Percentiles rank a stretch among this genome's conserved stretches.
Conservation (phyloP, 1,140 invertebrate genomes). For the Ceratosolen solmsi region DNA sequence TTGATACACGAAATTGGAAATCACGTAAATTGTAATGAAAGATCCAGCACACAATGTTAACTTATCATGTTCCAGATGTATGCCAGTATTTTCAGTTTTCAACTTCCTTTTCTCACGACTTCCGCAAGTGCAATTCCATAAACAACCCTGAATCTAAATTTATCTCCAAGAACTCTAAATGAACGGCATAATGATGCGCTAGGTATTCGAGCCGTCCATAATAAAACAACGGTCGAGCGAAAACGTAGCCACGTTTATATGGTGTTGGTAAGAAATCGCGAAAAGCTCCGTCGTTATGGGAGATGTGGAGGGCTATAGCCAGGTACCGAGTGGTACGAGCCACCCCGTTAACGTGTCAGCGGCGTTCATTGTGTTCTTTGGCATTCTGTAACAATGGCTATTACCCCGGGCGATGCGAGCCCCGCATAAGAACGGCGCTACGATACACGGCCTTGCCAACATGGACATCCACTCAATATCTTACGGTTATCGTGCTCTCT, state of each 20-base stretch:
- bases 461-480: constrained; percentile 39
- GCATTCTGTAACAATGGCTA: constrained; percentile 39
- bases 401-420: neutral
- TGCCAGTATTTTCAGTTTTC: neutral
- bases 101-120: neutral
- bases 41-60: too few relatives aligned
- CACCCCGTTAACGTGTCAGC: constrained; percentile 20
- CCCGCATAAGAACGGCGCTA: constrained; percentile 8
- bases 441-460: neutral
- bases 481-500: constrained; percentile 15
- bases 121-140: neutral
- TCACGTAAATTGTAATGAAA: too few relatives aligned
- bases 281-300: neutral
- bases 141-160: neutral
- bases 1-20: too few relatives aligned
- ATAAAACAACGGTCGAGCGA: neutral
- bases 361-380: constrained; percentile 39
- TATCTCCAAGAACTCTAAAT: neutral
- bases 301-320: neutral
- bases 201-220: neutral
- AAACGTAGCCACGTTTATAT: neutral
- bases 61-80: neutral
- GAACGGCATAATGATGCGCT: neutral
- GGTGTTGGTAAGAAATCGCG: neutral
- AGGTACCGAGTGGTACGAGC: constrained; percentile 21